Evolutionary conservation across 2,888 invertebrate genomes (phyloP).

Genomic region (Cartodere bifasciata): DNA sequence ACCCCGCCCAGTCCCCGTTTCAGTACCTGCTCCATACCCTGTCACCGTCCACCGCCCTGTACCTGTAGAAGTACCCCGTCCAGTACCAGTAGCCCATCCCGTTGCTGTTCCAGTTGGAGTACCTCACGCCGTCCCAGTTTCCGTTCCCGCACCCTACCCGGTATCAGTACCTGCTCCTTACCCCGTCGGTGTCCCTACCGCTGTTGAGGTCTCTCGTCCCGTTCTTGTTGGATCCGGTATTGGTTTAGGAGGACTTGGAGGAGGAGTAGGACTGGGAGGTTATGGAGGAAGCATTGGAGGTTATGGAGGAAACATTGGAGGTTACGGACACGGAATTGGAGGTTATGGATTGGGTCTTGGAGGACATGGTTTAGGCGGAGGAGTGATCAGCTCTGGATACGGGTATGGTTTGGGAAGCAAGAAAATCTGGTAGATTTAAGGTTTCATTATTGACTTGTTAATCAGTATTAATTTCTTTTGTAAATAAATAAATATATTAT

Average conservation of each 20-base stretch:
- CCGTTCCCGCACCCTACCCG: slow-evolving; percentile 33
- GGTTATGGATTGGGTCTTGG: slow-evolving; percentile 3
- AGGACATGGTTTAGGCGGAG: neutral
- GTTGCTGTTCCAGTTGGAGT: slow-evolving; percentile 36
- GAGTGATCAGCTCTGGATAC: no score
- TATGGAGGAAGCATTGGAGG: slow-evolving; percentile 7
- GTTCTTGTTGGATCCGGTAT: slow-evolving; percentile 35
- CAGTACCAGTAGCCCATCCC: slow-evolving; percentile 31
- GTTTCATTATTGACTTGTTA: no score
- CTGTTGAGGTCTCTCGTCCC: slow-evolving; percentile 31
- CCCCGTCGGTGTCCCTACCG: slow-evolving; percentile 24
- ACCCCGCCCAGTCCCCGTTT: slow-evolving; percentile 10
- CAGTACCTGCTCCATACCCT: slow-evolving; percentile 10
- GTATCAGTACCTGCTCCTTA: slow-evolving; percentile 30
- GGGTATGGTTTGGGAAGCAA: neutral
- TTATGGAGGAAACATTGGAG: slow-evolving; percentile 3
- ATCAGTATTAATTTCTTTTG: neutral
- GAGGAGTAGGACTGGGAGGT: slow-evolving; percentile 6
- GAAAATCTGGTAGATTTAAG: slow-evolving; percentile 1
- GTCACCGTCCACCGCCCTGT: slow-evolving; percentile 11
- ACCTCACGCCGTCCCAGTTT: slow-evolving; percentile 39
- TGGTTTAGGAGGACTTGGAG: slow-evolving; percentile 3
- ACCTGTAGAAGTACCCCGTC: slow-evolving; percentile 22
- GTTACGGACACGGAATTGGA: neutral
- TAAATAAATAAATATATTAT: slow-evolving; percentile 1